Base-by-base conservation (phyloP, 2,113 vertebrate species). In the Sander vitreus region DNA sequence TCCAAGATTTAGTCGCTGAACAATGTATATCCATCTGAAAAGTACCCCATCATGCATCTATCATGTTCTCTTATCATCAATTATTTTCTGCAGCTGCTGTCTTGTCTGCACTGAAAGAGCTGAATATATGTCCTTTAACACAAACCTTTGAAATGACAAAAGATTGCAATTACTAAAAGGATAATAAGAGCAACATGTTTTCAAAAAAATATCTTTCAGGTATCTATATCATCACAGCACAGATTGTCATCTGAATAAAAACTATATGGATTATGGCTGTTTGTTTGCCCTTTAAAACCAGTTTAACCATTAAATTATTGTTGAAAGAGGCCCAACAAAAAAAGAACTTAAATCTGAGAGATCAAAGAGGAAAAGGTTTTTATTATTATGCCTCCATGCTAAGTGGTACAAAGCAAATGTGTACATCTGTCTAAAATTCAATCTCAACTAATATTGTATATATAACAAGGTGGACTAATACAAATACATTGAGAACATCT, bases 281-380 rank as follows among this genome's bases (percentile, higher is more conserved):
- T 53, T 53, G 19, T 54, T 70, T 62, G 71, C 12, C 57, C 71
- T 51, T 50, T 12, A 74, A 18, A 74, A 30, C 45, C 27, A n/a
- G 45, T 33, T 6, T 33, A 51, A 51, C 4, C 2, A 50, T 51
- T n/a, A 2, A 5, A 33, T 50, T 33, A 50, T 1, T 16, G 14
- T 51, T 33, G 36, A 36, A 74, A 50, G 58, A 36, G 5, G 13
- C 12, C 58, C 11, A 15, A 62, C 19, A 50, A 51, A 30, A 47
- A 30, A 16, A 6, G 5, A 13, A 62, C 27, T 9, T 16, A 33
- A 47, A 25, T 19, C 18, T 50, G 19, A 59, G 13, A 23, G 21
- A 50, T 60, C 57, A 60, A 10, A 73, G 25, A 58, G 36, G 18
- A 43, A 59, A 47, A 47, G 16, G 47, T 30, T 27, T 59, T 48